Evolutionary conservation across 2,113 vertebrate genomes (phyloP).

Genomic region (Illadopsis cleaveri): DNA sequence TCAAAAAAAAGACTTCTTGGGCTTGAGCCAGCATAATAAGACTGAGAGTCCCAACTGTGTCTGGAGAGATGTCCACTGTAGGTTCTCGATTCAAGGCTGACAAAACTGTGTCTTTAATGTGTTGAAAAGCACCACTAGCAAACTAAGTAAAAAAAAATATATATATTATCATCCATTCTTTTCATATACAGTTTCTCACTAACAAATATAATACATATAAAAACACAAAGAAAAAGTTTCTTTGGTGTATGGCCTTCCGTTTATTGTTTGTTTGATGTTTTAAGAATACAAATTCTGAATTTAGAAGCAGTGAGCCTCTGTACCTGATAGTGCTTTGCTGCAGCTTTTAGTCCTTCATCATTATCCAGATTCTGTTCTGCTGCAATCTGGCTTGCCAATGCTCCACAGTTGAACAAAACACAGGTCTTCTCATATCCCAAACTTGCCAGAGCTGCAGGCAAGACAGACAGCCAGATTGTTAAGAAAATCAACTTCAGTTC

Average conservation of each 20-base stretch:
- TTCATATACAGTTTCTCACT: not conserved
- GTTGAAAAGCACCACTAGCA: constrained; percentile 93
- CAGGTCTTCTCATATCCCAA: constrained; percentile 98
- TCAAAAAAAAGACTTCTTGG: constrained; percentile 97
- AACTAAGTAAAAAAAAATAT: constrained; percentile 74
- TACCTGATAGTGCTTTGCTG: constrained; percentile 97
- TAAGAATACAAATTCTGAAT: not conserved
- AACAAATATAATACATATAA: not conserved
- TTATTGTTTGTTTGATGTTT: not conserved
- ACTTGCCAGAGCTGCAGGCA: constrained; percentile 87
- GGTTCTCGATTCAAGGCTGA: constrained; percentile 93
- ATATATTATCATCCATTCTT: not conserved
- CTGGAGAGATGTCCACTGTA: constrained; percentile 96
- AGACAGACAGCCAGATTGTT: not conserved
- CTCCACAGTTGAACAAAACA: constrained; percentile 94
- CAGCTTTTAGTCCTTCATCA: constrained; percentile 92
- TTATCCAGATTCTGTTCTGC: constrained; percentile 96
- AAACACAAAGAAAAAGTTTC: accelerated
- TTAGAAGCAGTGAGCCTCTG: not conserved
- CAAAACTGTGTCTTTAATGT: constrained; percentile 97
- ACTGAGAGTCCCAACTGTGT: constrained; percentile 92
- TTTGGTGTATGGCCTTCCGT: not conserved
- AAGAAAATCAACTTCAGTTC: not conserved
- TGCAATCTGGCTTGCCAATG: constrained; percentile 95
- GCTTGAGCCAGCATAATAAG: constrained; percentile 98